Percentiles rank a stretch among this genome's conserved stretches.
phyloP scores from a whole-genome alignment of 2,113 vertebrate genomes.

The Heliornis fulica region DNA sequence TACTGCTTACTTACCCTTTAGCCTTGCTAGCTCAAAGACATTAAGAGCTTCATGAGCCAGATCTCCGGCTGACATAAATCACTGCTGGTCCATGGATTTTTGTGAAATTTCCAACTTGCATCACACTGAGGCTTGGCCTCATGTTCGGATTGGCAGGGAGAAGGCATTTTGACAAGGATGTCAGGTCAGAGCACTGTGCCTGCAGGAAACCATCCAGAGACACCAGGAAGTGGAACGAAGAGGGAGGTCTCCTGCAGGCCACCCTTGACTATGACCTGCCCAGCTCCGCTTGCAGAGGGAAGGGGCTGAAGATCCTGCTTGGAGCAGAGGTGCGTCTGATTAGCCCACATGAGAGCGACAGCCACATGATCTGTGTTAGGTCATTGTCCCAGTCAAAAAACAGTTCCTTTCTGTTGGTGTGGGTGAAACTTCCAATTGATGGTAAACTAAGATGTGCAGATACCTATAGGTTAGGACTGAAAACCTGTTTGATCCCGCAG shows the following conservation, averaged over 20 bases:
- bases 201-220: background rate
- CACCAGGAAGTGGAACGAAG: background rate
- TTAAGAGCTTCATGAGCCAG: background rate
- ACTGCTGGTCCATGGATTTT: background rate
- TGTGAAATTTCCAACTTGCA: background rate
- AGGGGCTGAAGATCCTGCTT: background rate
- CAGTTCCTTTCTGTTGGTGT: accelerated
- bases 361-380: background rate
- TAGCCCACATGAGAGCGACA: background rate
- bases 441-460: background rate
- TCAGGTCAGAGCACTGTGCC: background rate
- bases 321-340: background rate
- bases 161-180: background rate
- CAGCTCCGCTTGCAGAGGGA: background rate
- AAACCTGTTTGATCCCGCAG: constrained; percentile 2
- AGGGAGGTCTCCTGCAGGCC: background rate
- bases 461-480: background rate
- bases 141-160: accelerated
- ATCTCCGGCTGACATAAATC: background rate
- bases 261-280: background rate
- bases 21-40: background rate
- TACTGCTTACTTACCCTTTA: background rate
- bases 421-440: background rate
- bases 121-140: background rate
- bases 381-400: background rate